Base-by-base conservation (phyloP, 2,888 invertebrate genomes). In the Tricholauxania praeusta region DNA sequence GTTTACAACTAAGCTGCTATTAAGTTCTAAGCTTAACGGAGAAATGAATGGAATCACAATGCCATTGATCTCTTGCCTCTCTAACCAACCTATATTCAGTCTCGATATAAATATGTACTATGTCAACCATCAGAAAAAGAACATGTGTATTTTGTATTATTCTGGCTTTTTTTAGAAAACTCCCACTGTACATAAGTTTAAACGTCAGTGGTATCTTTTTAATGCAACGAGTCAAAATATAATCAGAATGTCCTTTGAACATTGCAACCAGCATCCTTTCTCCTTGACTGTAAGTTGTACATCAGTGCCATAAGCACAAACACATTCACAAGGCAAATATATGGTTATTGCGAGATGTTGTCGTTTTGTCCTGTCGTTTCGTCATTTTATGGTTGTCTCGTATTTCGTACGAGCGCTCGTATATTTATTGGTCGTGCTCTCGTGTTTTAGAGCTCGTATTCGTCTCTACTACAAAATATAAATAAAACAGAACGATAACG, bases 331-430 rank as follows among this genome's bases (percentile, higher is more conserved):
- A 39, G 12, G 22, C 2, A 15, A 5, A 28, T 64, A 8, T 39
- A 39, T 10, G 39, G 39, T 39, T 39, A 39, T 39, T 10, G 39
- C 8, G 39, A 39, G 64, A 49, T 53, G 22, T 19, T 67, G 55
- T 57, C 48, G 68, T 68, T 57, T 19, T 67, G 57, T 67, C 68
- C 59, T 68, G 59, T 57, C 68, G 68, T 59, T 48, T 68, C 68
- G 68, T 57, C 10, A 10, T 39, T 10, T 39, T 39, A 39, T 39
- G 8, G 10, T 39, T 39, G 39, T 39, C 53, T 67, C 67, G 55
- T 67, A 52, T 55, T 59, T 15, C 57, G 67, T 39, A 39, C 67
- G 67, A 57, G 57, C 48, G 51, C 48, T 67, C 67, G 67, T 55
- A 15, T 57, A 39, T 55, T 57, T 67, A 39, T 55, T 55, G 22